A percentile compares a stretch with the other conserved stretches of the same genome.
Evolutionary conservation across 2,888 invertebrate species (phyloP).

Genomic region (Calameuta pallipes): DNA sequence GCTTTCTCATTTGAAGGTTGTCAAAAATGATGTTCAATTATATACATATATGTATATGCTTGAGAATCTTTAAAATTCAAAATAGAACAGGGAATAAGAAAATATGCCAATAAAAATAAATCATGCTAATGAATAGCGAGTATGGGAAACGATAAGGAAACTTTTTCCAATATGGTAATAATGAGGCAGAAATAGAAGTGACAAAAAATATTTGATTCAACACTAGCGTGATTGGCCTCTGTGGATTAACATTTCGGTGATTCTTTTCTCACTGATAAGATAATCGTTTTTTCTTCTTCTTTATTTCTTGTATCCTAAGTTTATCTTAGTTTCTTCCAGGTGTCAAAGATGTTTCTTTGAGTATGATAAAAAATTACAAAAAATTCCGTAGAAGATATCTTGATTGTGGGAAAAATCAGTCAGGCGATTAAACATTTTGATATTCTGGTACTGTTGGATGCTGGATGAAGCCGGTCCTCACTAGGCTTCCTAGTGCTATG

Average conservation of each 20-base stretch:
- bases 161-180: neutral
- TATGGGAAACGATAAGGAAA: neutral
- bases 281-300: neutral
- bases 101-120: neutral
- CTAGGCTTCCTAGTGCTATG: neutral
- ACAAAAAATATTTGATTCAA: neutral
- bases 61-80: neutral
- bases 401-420: neutral
- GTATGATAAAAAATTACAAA: neutral
- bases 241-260: neutral
- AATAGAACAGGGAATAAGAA: neutral
- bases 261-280: neutral
- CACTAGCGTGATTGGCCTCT: neutral
- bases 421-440: neutral
- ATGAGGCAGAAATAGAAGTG: neutral
- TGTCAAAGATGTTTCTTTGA: neutral
- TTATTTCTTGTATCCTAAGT: neutral
- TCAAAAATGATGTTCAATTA: neutral
- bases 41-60: neutral
- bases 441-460: neutral
- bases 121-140: neutral
- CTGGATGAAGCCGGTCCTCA: neutral
- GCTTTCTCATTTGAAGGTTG: neutral
- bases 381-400: neutral
- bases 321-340: neutral